These are phyloP conservation scores for Cerastoderma edule DNA, from an alignment of 2,888 invertebrate species.

Conservation along the genomic window DNA sequence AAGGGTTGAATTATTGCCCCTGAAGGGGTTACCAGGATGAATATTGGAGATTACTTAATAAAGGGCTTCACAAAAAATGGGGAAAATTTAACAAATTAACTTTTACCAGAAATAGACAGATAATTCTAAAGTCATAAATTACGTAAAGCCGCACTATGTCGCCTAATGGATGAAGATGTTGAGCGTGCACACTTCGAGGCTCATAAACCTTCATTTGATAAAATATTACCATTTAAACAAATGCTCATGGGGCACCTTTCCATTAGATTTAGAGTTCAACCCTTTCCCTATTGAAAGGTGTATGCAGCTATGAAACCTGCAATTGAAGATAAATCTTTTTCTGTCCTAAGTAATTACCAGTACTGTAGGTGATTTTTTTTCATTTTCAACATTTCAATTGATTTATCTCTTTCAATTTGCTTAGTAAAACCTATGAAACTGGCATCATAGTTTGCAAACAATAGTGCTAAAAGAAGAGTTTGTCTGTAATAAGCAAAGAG, in stretches of 20 bases:
- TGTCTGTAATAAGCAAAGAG: no score
- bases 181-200: constrained; percentile 6
- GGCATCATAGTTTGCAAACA: no score
- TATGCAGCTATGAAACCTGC: no score
- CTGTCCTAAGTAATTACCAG: no score
- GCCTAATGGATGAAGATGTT: constrained; percentile 18
- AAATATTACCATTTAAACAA: constrained; percentile 5
- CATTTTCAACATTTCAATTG: no score
- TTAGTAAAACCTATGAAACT: no score
- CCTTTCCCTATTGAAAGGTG: neutral
- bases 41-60: constrained; percentile 7
- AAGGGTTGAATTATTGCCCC: constrained; percentile 13
- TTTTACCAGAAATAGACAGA: constrained; percentile 13
- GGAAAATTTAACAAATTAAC: constrained; percentile 26
- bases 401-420: no score
- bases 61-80: constrained; percentile 12
- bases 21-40: constrained; percentile 17
- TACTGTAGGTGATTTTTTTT: no score
- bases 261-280: neutral
- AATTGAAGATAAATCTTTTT: no score
- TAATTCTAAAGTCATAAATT: constrained; percentile 23
- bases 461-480: no score
- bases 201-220: constrained; percentile 5
- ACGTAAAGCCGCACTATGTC: constrained; percentile 3
- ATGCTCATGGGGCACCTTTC: no score